Evolutionary conservation across 2,797 vertebrate species (phyloP), one percentile per base, ranked within the genome.

Genomic region (Coendou prehensilis): DNA sequence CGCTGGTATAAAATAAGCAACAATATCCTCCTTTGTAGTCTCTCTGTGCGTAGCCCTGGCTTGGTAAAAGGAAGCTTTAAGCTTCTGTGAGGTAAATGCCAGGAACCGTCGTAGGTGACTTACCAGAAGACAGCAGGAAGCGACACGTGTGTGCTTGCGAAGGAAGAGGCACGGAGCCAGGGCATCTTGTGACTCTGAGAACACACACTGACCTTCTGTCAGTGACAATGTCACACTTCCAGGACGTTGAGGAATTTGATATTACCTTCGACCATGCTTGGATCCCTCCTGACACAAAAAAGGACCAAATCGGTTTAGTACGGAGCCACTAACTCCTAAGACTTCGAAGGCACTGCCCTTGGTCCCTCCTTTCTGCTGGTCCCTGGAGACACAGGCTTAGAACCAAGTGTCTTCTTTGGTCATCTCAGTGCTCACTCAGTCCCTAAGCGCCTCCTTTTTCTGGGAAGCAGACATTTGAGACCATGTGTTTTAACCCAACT

Each of bases 41-140:
- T 88, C 69, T 79, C 47, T 57, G 71, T 20, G 22, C 9, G 37
- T 5, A 88, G 56, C 56, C 59, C 67, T 83, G 18, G 76, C 59
- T n/a, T 71, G n/a, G 33, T 20, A 83, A 50, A 56, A 96, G 94
- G 92, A 94, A 94, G 96, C 69, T 61, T 82, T 86, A 83, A 81
- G 79, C 93, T 75, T 73, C 52, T 57, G 0, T 30, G 75, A 94
- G 82, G 86, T 54, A 45, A 88, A 78, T 93, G 82, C 96, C 52
- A 52, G 97, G 91, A 97, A 95, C 50, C 23, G 0, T 69, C 47
- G 26, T 57, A 92, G 61, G 87, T 61, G 64, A 84, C 75, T 96
- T 93, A 61, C 92, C 95, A 92, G 94, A 94, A 86, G 75, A 37
- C 81, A 47, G 37, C 33, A 93, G 85, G 94, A 96, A 97, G 69